phyloP scores from a whole-genome alignment of 2,113 vertebrate species.

The Oncorhynchus clarkii region DNA sequence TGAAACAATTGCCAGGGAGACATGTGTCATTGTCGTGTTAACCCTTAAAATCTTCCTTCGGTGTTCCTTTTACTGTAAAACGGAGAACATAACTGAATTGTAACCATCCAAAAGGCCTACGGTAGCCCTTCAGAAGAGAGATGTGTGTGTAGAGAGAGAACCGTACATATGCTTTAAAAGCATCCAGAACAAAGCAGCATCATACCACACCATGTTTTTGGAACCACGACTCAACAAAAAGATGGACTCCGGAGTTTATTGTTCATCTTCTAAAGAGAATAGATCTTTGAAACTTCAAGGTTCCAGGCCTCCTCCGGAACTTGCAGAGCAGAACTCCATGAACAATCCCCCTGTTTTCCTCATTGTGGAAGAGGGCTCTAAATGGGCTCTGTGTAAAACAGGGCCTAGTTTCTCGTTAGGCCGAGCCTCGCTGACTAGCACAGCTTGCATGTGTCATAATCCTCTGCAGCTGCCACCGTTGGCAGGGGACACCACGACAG shows the following conservation, averaged over 20 bases:
- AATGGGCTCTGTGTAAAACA: slow-evolving; percentile 39
- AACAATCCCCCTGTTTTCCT: neutral
- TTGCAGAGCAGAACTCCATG: neutral
- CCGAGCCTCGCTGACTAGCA: slow-evolving; percentile 55
- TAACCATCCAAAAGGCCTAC: too few species aligned
- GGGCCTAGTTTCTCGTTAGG: slow-evolving; percentile 50
- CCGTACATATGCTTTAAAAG: too few species aligned
- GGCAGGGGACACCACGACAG: slow-evolving; percentile 46
- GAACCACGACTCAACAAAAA: slow-evolving; percentile 4
- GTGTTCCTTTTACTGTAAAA: neutral
- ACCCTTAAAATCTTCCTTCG: neutral
- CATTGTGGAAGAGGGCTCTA: slow-evolving; percentile 8
- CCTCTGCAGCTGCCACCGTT: slow-evolving; percentile 56
- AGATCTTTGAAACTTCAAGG: neutral
- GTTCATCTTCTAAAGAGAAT: neutral
- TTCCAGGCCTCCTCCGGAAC: neutral
- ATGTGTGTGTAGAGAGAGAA: too few species aligned
- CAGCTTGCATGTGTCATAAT: slow-evolving; percentile 65
- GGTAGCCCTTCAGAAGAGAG: too few species aligned
- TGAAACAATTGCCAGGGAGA: neutral
- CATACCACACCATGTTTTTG: neutral
- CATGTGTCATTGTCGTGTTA: neutral
- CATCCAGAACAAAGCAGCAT: neutral
- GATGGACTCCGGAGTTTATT: neutral
- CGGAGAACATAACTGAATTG: neutral